Evolutionary conservation across 2,888 invertebrate genomes (phyloP).

Genomic region (Oligia strigilis): DNA sequence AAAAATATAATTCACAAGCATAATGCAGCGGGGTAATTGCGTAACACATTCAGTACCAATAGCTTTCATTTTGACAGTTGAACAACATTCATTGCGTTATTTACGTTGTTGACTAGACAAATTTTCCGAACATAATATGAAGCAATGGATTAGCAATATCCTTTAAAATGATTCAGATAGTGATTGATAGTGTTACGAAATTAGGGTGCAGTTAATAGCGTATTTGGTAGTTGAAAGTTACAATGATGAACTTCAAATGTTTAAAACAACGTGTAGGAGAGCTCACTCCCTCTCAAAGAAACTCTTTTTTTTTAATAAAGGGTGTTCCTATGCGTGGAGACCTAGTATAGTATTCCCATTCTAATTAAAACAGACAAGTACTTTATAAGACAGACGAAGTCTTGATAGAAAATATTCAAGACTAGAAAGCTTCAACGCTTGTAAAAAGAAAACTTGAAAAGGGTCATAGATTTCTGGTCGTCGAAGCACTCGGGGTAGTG

Average conservation of each 20-base stretch:
- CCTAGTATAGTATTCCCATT: neutral
- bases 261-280: neutral
- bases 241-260: neutral
- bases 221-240: neutral
- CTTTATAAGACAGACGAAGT: neutral
- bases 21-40: no score
- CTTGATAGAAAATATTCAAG: neutral
- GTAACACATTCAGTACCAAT: no score
- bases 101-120: no score
- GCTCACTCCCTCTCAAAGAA: neutral
- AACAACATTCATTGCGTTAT: no score
- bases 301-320: neutral
- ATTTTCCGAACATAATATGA: no score
- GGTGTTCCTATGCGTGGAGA: neutral
- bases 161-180: no score
- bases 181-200: no score
- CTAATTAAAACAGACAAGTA: constrained; percentile 6
- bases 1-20: neutral
- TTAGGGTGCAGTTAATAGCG: neutral
- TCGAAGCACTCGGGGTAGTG: neutral
- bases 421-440: neutral
- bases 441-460: neutral
- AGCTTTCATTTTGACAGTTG: no score
- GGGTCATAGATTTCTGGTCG: neutral
- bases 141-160: no score